Evolutionary conservation across 2,113 vertebrate genomes (phyloP), one percentile per base, ranked within the genome.

Genomic region (Marmota flaviventris): DNA sequence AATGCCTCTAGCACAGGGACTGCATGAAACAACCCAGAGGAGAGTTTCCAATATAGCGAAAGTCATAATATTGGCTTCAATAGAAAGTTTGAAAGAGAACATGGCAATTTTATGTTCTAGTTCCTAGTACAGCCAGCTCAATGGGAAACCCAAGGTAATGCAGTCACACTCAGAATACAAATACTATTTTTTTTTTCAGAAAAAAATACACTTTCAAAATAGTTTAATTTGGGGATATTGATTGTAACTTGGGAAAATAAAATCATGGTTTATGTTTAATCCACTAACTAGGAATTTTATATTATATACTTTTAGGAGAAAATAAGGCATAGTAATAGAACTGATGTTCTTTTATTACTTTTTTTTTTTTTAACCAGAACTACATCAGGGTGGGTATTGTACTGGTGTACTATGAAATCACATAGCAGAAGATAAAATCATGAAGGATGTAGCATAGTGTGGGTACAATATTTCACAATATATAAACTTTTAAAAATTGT

Each of bases 1-100:
- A 79, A 97, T 84, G 0, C 1, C 25, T 10, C 34, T 12, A 95
- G 32, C 91, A 75, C 61, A 51, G 89, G 73, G 91, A 87, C 76
- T 61, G 17, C 29, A 37, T 42, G 63, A 94, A 96, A 89, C 88
- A 89, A 93, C 5, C 78, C 13, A 70, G 56, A 76, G 45, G 73
- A 81, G 18, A 93, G 81, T 91, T 94, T 94, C 96, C 78, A 61
- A 95, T 83, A 34, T 4, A 89, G 73, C 12, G 24, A 96, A 97
- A 96, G 67, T 89, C 77, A 96, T 45, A 92, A 90, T 72, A 97
- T 45, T 86, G 88, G 85, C 69, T 92, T 69, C 42, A 45, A 42
- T 10, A 79, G 76, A 65, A 83, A 94, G 24, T 92, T 76, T 92
- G 72, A 85, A 87, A 89, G 95, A 85, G 70, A 95, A 83, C 22